Evolutionary conservation across 2,888 invertebrate genomes (phyloP), one percentile per base, ranked within the genome.

Genomic region (Atethmia centrago): DNA sequence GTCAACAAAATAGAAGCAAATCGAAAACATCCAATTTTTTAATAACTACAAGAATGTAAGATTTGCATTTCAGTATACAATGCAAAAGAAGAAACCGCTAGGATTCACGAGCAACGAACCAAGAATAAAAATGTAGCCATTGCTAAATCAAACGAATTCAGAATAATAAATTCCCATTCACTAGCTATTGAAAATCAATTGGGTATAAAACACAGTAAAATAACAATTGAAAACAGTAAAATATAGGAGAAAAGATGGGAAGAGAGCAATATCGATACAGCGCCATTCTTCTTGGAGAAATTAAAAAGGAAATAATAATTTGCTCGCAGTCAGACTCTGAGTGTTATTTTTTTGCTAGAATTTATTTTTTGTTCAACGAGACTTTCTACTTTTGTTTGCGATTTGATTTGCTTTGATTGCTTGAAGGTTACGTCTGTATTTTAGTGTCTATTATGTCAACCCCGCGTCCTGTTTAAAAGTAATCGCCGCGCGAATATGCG

Each of bases 241-340:
- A 85, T 85, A 84, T 83, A 81, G 84, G 74, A 85, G 82, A 87
- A 85, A 84, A 82, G 82, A 86, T 83, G 82, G 88, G 88, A 86
- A 91, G 85, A 72, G 84, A 84, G 82, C 78, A 86, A 88, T 88
- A 88, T 87, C 86, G 82, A 88, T 86, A 85, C 75, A 67, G 68
- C 82, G 64, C 64, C 72, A 85, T 86, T 82, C 82, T 84, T 88
- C 80, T 74, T 69, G 36, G 79, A 83, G 84, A 86, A 85, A 88
- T 88, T 86, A 88, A 87, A 85, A 83, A 85, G 87, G 88, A 89
- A 89, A 90, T 87, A 88, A 89, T 87, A 85, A 79, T 83, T 82
- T 85, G 8, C 61, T 71, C 69, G 72, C 63, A 49, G 72, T 69
- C 62, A 64, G 53, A 67, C 36, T 45, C 10, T 31, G 67, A 47